Evolutionary conservation across 2,113 vertebrate species (phyloP).

Genomic region (Phaetusa simplex): DNA sequence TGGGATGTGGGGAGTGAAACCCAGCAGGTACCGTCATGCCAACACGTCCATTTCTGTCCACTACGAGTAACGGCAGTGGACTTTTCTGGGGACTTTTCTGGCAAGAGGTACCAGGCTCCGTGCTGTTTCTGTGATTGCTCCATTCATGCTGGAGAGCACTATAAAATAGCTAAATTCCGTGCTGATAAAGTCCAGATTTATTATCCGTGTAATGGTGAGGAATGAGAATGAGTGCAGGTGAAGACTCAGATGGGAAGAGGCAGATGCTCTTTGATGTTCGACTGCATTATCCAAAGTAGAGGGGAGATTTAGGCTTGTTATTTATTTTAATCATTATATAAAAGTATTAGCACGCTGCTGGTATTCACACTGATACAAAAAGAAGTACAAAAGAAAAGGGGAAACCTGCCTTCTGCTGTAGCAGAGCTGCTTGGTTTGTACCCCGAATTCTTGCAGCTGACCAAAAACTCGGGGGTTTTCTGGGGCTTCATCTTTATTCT

Average conservation of each 20-base stretch:
- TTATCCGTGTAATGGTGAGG: neutral
- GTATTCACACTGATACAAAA: neutral
- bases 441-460: neutral
- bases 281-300: neutral
- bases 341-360: neutral
- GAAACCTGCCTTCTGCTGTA: neutral
- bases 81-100: neutral
- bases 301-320: neutral
- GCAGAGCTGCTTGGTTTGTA: neutral
- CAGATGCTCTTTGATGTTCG: neutral
- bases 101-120: neutral
- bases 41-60: neutral
- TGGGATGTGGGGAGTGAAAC: neutral
- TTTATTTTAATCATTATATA: neutral
- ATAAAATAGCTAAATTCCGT: neutral
- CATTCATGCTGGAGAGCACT: neutral
- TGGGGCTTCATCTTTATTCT: neutral
- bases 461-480: neutral
- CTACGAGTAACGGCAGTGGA: accelerated
- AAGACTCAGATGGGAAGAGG: neutral
- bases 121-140: neutral
- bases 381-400: accelerated
- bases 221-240: neutral
- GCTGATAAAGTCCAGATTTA: neutral
- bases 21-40: neutral